Percentiles rank a stretch among this genome's conserved stretches.
These are phyloP conservation scores for Pseudomyrmex gracilis DNA, from an alignment of 1,140 invertebrate species.

Conservation along the genomic window DNA sequence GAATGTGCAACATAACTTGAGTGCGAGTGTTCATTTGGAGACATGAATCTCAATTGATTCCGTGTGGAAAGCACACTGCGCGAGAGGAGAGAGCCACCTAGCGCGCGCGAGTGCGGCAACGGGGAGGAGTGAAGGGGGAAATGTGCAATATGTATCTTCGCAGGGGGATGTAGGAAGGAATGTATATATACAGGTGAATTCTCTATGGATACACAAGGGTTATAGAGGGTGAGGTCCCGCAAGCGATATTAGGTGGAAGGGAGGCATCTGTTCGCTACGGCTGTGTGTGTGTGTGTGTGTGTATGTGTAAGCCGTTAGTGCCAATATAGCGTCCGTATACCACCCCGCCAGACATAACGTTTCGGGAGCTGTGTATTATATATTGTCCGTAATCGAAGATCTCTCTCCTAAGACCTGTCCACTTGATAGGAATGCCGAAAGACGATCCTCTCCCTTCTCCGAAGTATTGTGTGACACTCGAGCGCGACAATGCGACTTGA, in stretches of 20 bases:
- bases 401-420: slow-evolving; percentile 71
- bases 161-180: slow-evolving; percentile 47
- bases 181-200: slow-evolving; percentile 67
- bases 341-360: slow-evolving; percentile 70
- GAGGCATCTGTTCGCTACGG: slow-evolving; percentile 79
- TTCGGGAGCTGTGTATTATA: slow-evolving; percentile 66
- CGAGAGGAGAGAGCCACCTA: slow-evolving; percentile 47
- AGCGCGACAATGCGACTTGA: slow-evolving; percentile 12
- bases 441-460: background rate
- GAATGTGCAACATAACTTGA: background rate
- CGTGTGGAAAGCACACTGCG: background rate
- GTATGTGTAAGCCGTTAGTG: slow-evolving; percentile 84
- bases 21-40: slow-evolving; percentile 44
- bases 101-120: background rate
- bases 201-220: slow-evolving; percentile 71
- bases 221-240: slow-evolving; percentile 74
- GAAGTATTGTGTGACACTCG: slow-evolving; percentile 29
- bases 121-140: too few relatives aligned
- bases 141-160: slow-evolving; percentile 52
- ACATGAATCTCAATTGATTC: slow-evolving; percentile 55
- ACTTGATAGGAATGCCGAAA: slow-evolving; percentile 51
- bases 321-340: slow-evolving; percentile 79
- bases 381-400: slow-evolving; percentile 72
- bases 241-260: slow-evolving; percentile 78
- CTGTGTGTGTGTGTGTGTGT: slow-evolving; percentile 82